Base-by-base conservation (phyloP, 2,888 invertebrate species). In the Choreutis nemorana region DNA sequence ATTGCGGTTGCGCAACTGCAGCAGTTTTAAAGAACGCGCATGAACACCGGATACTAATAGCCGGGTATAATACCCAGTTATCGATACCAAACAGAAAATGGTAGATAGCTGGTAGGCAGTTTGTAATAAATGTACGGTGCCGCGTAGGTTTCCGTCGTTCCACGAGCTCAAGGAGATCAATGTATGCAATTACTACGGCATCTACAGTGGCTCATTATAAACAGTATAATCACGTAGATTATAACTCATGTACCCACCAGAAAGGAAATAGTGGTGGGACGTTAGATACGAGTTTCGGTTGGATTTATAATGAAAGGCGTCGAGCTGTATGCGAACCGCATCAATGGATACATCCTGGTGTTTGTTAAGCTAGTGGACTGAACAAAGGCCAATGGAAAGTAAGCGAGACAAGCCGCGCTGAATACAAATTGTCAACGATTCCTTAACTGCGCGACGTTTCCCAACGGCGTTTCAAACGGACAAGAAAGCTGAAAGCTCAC, bases 321-420 rank as follows among this genome's bases (percentile, higher is more conserved):
- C 34, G 44, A 45, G 37, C 34, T 29, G 24, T 34, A 32, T 34
- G 42, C 48, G 46, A 47, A 51, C 54, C 50, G 7, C 8, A 29
- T 14, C 34, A 30, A 41, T 44, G 45, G 41, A 35, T 43, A 50
- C 50, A 61, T 64, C 62, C 65, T 63, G 58, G 39, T 50, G 37
- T 45, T 44, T 39, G 34, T 41, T n/a, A n/a, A n/a, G 40, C 42
- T 40, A 42, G 40, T 32, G 24, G 40, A 48, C 55, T 53, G 43
- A n/a, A 67, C 66, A 70, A 72, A 73, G 65, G 57, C 59, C 55
- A 43, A 55, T 75, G 66, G 78, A 78, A 78, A 78, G 78, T 72
- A 55, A 45, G 33, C 41, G 38, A 50, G 44, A 40, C 42, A 45
- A 44, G 38, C 39, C 54, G 47, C 44, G 40, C 45, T 61, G 78